These are phyloP conservation scores for Sipha flava DNA, from an alignment of 1,140 invertebrate genomes.

Conservation along the genomic window DNA sequence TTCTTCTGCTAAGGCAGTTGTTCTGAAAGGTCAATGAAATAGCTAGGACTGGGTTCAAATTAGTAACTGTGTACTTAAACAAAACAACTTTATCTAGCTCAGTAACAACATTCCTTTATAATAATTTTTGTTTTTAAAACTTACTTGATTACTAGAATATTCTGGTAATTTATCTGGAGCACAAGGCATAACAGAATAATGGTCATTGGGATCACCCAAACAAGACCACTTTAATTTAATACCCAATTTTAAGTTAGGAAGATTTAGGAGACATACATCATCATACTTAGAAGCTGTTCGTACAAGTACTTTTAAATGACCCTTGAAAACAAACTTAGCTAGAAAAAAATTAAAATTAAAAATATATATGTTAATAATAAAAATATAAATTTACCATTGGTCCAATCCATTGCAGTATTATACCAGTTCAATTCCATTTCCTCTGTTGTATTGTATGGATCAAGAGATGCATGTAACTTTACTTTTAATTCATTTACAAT, in stretches of 20 bases:
- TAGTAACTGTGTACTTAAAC: too few relatives aligned
- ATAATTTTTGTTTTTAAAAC: conserved; percentile 24
- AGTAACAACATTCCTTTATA: too few relatives aligned
- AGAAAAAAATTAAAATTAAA: conserved; percentile 35
- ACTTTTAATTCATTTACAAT: conserved; percentile 78
- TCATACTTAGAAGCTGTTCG: conserved; percentile 97
- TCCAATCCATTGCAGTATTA: conserved; percentile 88
- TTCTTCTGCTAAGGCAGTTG: too few relatives aligned
- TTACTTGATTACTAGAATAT: conserved; percentile 85
- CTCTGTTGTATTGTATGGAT: conserved; percentile 98
- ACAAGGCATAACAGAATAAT: conserved; percentile 92
- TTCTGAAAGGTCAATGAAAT: too few relatives aligned
- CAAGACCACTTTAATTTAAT: conserved; percentile 81
- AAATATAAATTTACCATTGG: conserved; percentile 62
- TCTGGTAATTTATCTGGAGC: conserved; percentile 94
- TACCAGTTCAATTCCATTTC: conserved; percentile 97
- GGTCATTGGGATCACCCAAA: conserved; percentile 86
- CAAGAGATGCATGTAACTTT: conserved; percentile 83
- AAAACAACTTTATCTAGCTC: too few relatives aligned
- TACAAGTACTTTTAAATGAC: conserved; percentile 78
- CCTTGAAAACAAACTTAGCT: conserved; percentile 77
- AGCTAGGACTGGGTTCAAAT: too few relatives aligned
- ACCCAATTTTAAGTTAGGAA: conserved; percentile 78
- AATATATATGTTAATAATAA: background rate
- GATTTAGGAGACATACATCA: conserved; percentile 82